phyloP scores from a whole-genome alignment of 2,113 vertebrate species.

The Vulpes ferrilata region DNA sequence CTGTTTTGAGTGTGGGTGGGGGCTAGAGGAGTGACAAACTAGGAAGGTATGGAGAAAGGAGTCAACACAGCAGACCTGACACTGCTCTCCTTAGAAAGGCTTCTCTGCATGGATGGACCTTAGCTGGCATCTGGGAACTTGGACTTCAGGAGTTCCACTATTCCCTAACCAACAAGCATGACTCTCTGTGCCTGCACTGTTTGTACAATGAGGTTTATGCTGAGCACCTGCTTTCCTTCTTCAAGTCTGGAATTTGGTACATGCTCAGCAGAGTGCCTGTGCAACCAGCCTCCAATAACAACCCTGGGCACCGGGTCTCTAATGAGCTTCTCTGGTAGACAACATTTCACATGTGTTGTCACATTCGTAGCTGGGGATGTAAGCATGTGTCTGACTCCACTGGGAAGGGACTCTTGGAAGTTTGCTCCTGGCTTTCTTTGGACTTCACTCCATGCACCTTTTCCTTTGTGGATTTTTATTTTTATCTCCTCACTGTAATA shows the following conservation, averaged over 20 bases:
- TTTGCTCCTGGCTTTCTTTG: background rate
- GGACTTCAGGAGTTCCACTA: background rate
- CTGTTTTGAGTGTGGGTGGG: rapidly evolving
- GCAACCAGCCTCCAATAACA: background rate
- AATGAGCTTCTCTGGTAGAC: background rate
- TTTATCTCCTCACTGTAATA: background rate
- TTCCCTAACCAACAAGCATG: background rate
- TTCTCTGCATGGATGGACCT: background rate
- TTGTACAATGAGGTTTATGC: background rate
- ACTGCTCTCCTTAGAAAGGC: background rate
- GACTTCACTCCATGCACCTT: background rate
- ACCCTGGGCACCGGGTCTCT: background rate
- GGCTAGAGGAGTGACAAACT: background rate
- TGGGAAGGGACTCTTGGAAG: background rate
- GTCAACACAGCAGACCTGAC: background rate
- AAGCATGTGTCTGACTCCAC: background rate
- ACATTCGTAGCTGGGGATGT: background rate
- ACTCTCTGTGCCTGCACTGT: background rate
- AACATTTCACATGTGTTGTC: rapidly evolving
- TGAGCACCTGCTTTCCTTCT: background rate
- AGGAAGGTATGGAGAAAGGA: background rate
- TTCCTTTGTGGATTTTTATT: background rate
- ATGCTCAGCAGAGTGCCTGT: background rate
- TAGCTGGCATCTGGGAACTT: background rate
- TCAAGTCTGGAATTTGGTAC: background rate